A percentile compares a stretch with the other conserved stretches of the same genome.
These are phyloP conservation scores for Isaurus tuberculatus DNA, from an alignment of 92 coral and sea anemone genomes.

Conservation along the genomic window DNA sequence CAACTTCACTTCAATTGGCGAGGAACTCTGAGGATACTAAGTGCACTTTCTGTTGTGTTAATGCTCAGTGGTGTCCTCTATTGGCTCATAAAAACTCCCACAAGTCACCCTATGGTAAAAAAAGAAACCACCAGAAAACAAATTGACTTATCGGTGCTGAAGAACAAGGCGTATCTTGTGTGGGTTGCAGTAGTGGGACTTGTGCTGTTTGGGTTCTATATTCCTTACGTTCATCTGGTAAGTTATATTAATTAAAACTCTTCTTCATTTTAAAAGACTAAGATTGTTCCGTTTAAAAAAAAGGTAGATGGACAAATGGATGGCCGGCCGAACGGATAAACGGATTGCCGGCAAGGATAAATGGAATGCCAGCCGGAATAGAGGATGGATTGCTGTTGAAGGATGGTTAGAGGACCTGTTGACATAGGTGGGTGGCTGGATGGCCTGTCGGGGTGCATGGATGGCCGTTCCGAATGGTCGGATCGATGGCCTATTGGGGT, in stretches of 20 bases:
- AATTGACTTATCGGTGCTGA: constrained; percentile 67
- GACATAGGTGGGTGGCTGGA: too few species aligned
- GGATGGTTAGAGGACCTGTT: too few species aligned
- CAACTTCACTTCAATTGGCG: constrained; percentile 81
- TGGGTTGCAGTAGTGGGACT: constrained; percentile 74
- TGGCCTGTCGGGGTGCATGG: too few species aligned
- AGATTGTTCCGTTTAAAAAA: background rate
- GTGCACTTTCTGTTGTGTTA: constrained; percentile 65
- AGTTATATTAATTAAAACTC: constrained; percentile 18
- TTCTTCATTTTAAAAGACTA: background rate
- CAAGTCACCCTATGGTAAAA: constrained; percentile 39
- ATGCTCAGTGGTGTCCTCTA: constrained; percentile 73
- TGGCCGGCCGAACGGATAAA: too few species aligned
- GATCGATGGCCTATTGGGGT: too few species aligned
- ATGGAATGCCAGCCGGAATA: too few species aligned
- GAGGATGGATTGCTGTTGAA: too few species aligned
- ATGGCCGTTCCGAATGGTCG: too few species aligned
- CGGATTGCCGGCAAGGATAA: too few species aligned
- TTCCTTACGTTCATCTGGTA: constrained; percentile 91
- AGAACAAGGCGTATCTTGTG: constrained; percentile 83
- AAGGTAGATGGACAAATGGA: too few species aligned
- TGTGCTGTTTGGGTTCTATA: constrained; percentile 86
- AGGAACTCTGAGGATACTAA: constrained; percentile 72
- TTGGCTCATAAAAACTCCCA: constrained; percentile 65
- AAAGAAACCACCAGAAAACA: constrained; percentile 14